A percentile compares a stretch with the other conserved stretches of the same genome.
These are phyloP conservation scores for Lucifuga dentata DNA, from an alignment of 2,113 vertebrate species.

Conservation along the genomic window DNA sequence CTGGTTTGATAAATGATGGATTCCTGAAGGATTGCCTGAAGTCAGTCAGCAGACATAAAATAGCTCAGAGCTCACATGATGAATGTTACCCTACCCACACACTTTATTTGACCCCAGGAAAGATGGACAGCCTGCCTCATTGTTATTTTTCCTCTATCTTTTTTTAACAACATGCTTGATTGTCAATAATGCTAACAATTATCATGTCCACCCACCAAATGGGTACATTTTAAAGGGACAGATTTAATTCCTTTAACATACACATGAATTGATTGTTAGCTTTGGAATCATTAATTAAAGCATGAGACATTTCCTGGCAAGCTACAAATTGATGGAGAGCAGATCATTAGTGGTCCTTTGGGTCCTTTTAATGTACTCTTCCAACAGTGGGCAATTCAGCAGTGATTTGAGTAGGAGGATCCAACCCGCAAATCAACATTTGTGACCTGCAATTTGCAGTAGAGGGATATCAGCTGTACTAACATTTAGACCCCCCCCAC, in stretches of 20 bases:
- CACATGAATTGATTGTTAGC: constrained; percentile 81
- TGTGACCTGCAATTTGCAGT: constrained; percentile 77
- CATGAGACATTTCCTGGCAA: constrained; percentile 75
- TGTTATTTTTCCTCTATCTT: constrained; percentile 64
- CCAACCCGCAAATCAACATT: constrained; percentile 74
- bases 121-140: constrained; percentile 56
- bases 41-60: constrained; percentile 75
- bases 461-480: constrained; percentile 58
- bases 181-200: constrained; percentile 80
- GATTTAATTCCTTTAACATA: constrained; percentile 81
- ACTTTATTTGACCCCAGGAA: constrained; percentile 60
- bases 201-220: constrained; percentile 65
- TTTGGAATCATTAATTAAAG: constrained; percentile 79
- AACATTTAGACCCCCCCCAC: constrained; percentile 45
- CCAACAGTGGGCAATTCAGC: constrained; percentile 65
- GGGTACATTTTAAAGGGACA: constrained; percentile 73
- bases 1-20: constrained; percentile 74
- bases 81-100: constrained; percentile 56
- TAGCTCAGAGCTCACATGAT: constrained; percentile 70
- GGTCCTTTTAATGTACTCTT: constrained; percentile 80
- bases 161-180: constrained; percentile 61
- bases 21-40: constrained; percentile 76
- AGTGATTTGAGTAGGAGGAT: constrained; percentile 70
- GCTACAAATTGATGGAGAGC: constrained; percentile 75
- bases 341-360: constrained; percentile 79